Base-by-base conservation (phyloP, 1,140 invertebrate species). In the Drosophila micromelanica region DNA sequence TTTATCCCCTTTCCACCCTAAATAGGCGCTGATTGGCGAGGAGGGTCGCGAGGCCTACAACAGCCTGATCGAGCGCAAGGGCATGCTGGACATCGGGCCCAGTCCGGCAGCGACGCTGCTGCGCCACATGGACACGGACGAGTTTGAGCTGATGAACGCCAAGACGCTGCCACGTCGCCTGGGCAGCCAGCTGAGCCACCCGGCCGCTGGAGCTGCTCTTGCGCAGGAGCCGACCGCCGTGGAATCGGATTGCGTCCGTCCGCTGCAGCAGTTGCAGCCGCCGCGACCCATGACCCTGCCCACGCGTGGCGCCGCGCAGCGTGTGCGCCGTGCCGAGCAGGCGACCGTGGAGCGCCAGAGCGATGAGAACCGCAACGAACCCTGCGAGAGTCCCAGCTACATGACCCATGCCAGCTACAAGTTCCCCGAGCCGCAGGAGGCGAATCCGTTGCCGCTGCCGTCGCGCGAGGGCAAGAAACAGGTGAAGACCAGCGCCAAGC, bases 31-130 rank as follows among this genome's bases (percentile, higher is more conserved):
- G 38, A 93, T 97, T 63, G 96, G 95, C n/a, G 95, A 96, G 73
- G 96, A 97, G 82, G 95, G 97, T 35, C 97, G 97, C 86, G 95
- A 97, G 89, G 98, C 97, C 0, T 99, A 99, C 93, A 96, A 97
- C 89, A 96, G 96, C 76, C 93, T 99, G 35, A 97, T 99, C 40
- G 97, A 98, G 77, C 95, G 91, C 35, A 92, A 92, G 52, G 72
- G 76, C n/a, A 76, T 90, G 46, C 48, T 91, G 62, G 84, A 90
- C 38, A 86, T 91, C 1, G 84, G 76, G 2, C 61, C 82, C 30
- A 90, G 80, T 67, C 90, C 90, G 12, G 90, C 80, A 0, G 84
- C 82, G 2, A 82, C 76, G 4, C 48, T 92, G 55, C 55, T 92
- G 12, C 76, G 89, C 2, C 77, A 92, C 62, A 68, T 90, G 63